Evolutionary conservation across 1,140 invertebrate species (phyloP), one percentile per base, ranked within the genome.

Genomic region (Bombus fervidus): DNA sequence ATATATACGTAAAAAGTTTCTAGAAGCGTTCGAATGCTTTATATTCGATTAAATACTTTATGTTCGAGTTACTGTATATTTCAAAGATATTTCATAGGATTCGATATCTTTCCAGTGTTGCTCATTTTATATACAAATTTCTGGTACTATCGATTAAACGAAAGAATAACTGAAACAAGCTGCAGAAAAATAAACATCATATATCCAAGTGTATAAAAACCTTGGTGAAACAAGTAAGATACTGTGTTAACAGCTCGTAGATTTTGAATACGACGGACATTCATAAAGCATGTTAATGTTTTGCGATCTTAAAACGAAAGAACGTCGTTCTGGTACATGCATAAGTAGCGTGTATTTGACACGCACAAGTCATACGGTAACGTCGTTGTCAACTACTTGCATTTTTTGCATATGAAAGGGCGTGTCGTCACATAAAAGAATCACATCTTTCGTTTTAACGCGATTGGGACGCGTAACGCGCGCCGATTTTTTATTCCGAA

Each of bases 381-480:
- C n/a, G n/a, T 43, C 41, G n/a, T n/a, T n/a, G 25, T 72, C 79
- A 73, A 72, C 39, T 28, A 10, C 5, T n/a, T 13, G 43, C 28
- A 41, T 57, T 39, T 81, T 71, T 72, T 72, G 25, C 79, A 81
- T 72, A 41, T 59, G 79, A 81, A 81, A 15, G 34, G 47, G 10
- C 47, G 13, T n/a, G 37, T 39, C 39, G 79, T 1, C 22, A 4
- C 28, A 37, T 41, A 37, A 41, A 53, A 68, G 47, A 81, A 68
- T 39, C 34, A 37, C 34, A 43, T 9, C 6, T 73, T 47, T 81
- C 22, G 66, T 41, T 47, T n/a, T n/a, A 81, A 73, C 15, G 37
- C 28, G 4, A 41, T 31, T 34, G 10, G 34, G 25, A 39, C 28
- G 3, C 37, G 34, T 59, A 43, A 79, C 41, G 9, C 39, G 76